Percentiles rank a stretch among this genome's conserved stretches.
Evolutionary conservation across 2,888 invertebrate genomes (phyloP).

Genomic region (Ischnus inquisitorius): DNA sequence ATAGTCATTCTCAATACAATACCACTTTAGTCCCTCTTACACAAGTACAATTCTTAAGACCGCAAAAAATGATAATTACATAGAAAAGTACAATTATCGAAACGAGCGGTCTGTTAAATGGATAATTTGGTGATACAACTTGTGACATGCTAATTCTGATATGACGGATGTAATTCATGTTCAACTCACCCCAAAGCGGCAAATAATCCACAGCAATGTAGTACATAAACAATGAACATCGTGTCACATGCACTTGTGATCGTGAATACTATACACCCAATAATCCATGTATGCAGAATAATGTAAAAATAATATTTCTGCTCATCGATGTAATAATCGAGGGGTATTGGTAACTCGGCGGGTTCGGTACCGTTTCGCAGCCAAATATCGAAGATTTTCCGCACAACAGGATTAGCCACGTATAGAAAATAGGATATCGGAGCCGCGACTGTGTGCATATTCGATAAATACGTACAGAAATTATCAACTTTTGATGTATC

Average conservation of each 20-base stretch:
- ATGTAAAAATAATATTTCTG: slow-evolving; percentile 59
- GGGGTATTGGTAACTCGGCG: slow-evolving; percentile 55
- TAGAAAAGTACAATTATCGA: no score
- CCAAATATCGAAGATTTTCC: slow-evolving; percentile 46
- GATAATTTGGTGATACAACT: no score
- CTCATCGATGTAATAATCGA: slow-evolving; percentile 47
- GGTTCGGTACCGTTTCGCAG: slow-evolving; percentile 45
- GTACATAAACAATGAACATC: slow-evolving; percentile 10
- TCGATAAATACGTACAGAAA: neutral
- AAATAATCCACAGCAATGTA: slow-evolving; percentile 39
- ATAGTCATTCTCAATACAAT: neutral
- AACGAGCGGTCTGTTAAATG: no score
- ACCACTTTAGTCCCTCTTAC: no score
- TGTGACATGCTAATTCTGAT: no score
- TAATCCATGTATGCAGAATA: slow-evolving; percentile 37
- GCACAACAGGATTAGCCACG: slow-evolving; percentile 44
- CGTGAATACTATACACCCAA: slow-evolving; percentile 3
- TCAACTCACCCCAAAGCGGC: slow-evolving; percentile 38
- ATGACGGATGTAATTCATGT: neutral
- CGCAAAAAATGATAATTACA: no score
- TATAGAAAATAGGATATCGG: slow-evolving; percentile 35
- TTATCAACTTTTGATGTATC: neutral
- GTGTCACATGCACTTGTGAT: neutral
- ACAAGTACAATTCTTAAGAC: no score
- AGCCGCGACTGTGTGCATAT: slow-evolving; percentile 22